Evolutionary conservation across 2,888 invertebrate genomes (phyloP), one percentile per base, ranked within the genome.

Genomic region (Rhogogaster chlorosoma): DNA sequence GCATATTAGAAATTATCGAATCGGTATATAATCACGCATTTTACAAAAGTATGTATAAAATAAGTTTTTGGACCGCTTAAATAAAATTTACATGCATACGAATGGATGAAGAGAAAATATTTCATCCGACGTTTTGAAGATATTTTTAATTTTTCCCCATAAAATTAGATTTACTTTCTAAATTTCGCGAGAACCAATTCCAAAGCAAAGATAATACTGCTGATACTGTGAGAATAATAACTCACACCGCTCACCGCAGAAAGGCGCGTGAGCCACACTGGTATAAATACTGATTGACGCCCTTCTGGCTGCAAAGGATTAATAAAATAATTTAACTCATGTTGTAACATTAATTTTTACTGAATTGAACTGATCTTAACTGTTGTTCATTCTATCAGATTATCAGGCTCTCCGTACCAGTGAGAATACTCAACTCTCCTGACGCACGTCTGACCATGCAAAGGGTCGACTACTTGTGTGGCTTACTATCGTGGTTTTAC

Each of bases 101-200:
- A 29, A 64, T 29, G 29, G 22, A 64, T 29, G 15, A 9, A 64
- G 26, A 64, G 22, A 29, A n/a, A 49, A 18, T 6, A 49, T 18
- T 49, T 49, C n/a, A 18, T 49, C 10, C 15, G 15, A 6, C 49
- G 18, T 18, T n/a, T 45, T 7, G 7, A n/a, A 53, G 6, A 53
- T n/a, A n/a, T 53, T 53, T 53, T 53, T 0, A n/a, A n/a, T 3
- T n/a, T 53, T 53, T 7, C 53, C n/a, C n/a, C 7, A 53, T 7
- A n/a, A n/a, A 53, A 26, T n/a, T 22, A 57, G 57, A 64, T 26
- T 26, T 71, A 71, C 4, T 38, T 42, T 0, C 73, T 2, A 18
- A 77, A 53, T 53, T 38, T 45, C n/a, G 49, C 53, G n/a, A 32
- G 5, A 29, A 77, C 18, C 22, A 77, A n/a, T 77, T 80, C 80